Percentiles rank a stretch among this genome's conserved stretches.
phyloP scores from a whole-genome alignment of 1,140 invertebrate species.

The Callitettix versicolor region DNA sequence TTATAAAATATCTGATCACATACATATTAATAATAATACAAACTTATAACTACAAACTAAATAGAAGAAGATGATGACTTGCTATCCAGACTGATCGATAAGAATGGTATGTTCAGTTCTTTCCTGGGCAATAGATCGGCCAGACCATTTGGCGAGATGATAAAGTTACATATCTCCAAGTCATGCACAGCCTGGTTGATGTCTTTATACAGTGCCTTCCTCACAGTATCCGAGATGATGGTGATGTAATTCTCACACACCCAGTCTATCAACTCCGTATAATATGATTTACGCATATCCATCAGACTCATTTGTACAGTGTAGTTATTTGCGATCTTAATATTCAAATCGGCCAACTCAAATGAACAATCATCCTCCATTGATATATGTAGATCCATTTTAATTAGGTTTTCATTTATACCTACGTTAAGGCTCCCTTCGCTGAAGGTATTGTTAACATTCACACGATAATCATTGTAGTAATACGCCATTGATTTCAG shows the following conservation, averaged over 20 bases:
- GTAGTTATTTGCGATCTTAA: conserved; percentile 5
- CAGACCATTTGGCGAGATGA: conserved; percentile 3
- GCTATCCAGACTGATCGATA: not conserved
- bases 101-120: not conserved
- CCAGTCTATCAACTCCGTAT: conserved; percentile 1
- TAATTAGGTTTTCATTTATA: conserved; percentile 7
- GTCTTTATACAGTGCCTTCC: not conserved
- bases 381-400: conserved; percentile 3
- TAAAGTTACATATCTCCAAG: conserved; percentile 6
- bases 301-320: conserved; percentile 4
- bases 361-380: conserved; percentile 4
- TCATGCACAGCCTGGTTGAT: conserved; percentile 5
- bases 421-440: not conserved
- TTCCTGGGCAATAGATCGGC: conserved; percentile 7
- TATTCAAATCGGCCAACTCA: not conserved
- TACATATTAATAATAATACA: no score
- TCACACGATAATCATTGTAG: conserved; percentile 1
- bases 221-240: not conserved
- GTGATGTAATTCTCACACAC: conserved; percentile 2
- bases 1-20: no score
- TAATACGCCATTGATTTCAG: conserved; percentile 4
- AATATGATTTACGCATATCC: not conserved
- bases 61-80: no score
- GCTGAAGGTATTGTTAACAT: not conserved
- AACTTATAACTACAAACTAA: no score